phyloP scores from a whole-genome alignment of 1,140 invertebrate genomes.

The Drosophila guanche region DNA sequence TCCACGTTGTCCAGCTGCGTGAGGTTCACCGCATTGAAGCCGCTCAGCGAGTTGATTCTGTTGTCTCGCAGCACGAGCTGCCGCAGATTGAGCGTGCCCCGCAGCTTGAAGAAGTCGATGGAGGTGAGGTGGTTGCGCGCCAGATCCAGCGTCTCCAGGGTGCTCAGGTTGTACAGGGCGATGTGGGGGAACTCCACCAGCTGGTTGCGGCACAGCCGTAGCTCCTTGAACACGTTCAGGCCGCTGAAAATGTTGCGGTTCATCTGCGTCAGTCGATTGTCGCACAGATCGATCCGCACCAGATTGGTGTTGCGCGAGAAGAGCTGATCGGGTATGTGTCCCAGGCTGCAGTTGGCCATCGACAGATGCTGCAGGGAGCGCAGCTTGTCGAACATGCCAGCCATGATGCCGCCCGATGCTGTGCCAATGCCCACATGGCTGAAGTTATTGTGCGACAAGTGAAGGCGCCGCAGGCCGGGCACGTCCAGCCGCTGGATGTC shows the following conservation, averaged over 20 bases:
- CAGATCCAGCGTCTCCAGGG: conserved; percentile 89
- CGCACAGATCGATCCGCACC: conserved; percentile 88
- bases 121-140: conserved; percentile 88
- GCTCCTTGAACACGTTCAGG: conserved; percentile 89
- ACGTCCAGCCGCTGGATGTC: conserved; percentile 89
- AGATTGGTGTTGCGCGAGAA: conserved; percentile 91
- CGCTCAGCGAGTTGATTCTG: conserved; percentile 89
- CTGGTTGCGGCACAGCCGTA: conserved; percentile 89
- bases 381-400: conserved; percentile 87
- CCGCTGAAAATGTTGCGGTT: conserved; percentile 88
- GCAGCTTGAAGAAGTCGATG: conserved; percentile 91
- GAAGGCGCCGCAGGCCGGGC: conserved; percentile 88
- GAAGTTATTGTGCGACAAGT: conserved; percentile 91
- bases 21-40: conserved; percentile 90
- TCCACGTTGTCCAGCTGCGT: conserved; percentile 89
- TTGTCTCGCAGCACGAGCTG: conserved; percentile 90
- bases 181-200: conserved; percentile 90
- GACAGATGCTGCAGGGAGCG: conserved; percentile 89
- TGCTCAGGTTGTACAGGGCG: conserved; percentile 89
- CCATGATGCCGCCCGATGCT: conserved; percentile 59
- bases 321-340: conserved; percentile 87
- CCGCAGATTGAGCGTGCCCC: conserved; percentile 88
- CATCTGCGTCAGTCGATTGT: conserved; percentile 87
- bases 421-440: conserved; percentile 86
- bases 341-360: conserved; percentile 88